phyloP scores from a whole-genome alignment of 2,113 vertebrate species.

The Sylvilagus bachmani region DNA sequence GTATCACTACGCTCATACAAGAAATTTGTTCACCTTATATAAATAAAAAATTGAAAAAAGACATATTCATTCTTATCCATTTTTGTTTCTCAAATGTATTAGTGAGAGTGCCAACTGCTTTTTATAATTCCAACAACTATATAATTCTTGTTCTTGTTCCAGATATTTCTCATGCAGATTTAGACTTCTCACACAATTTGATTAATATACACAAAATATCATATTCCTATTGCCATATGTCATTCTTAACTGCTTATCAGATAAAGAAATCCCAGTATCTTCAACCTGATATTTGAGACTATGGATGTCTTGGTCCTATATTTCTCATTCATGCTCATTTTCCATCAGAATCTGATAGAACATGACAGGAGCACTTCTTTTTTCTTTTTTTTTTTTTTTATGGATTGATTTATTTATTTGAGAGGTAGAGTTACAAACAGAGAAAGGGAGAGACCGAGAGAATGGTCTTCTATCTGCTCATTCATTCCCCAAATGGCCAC shows the following conservation, averaged over 20 bases:
- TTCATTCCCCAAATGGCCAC: too few species aligned
- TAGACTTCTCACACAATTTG: neutral
- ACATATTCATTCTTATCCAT: neutral
- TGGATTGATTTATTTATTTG: too few species aligned
- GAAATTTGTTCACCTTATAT: too few species aligned
- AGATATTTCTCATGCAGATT: neutral
- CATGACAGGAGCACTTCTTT: neutral
- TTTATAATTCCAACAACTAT: slow-evolving; percentile 4
- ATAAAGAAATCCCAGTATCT: neutral
- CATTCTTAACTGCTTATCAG: neutral
- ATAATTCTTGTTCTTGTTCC: neutral
- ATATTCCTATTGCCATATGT: neutral
- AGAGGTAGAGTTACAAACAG: too few species aligned
- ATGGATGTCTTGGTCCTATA: neutral
- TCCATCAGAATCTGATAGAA: neutral
- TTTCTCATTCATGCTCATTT: neutral
- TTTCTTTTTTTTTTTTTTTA: too few species aligned
- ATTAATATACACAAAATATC: neutral
- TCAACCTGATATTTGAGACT: neutral
- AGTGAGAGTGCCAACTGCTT: neutral
- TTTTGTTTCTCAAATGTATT: slow-evolving; percentile 40
- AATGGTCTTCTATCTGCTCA: too few species aligned
- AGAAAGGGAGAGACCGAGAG: too few species aligned
- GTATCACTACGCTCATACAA: too few species aligned
- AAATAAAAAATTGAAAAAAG: neutral